Base-by-base conservation (phyloP, 2,797 vertebrate species). In the Denticeps clupeoides region DNA sequence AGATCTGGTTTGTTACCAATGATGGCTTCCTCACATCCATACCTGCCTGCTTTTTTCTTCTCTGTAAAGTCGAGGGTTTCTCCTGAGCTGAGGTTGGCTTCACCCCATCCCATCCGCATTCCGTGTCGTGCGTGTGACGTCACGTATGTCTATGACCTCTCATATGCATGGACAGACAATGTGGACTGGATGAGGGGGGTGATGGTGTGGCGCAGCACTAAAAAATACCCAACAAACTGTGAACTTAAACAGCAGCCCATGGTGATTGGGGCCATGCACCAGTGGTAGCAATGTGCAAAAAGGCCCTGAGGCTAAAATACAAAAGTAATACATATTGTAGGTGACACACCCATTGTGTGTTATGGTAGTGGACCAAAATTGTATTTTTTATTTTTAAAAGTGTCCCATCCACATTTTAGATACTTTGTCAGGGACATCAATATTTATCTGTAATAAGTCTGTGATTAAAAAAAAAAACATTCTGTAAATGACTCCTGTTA, bases 71-170 rank as follows among this genome's bases (percentile, higher is more conserved):
- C 24, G 50, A 67, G 62, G 59, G 56, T 53, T 56, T 64, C 46
- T 58, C 58, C 63, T 10, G 47, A 66, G 58, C 40, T 55, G 66
- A 59, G 56, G 68, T 71, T 71, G 74, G 75, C 78, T 76, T 81
- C 82, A 83, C 80, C 76, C 64, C 82, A 82, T 82, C 75, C 71
- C 71, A 84, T 83, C 72, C 76, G 78, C 81, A 75, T 76, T 78
- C 68, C 58, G 79, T 79, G 74, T 79, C 60, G 69, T 71, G 69
- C 64, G 74, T 79, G 75, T 81, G 79, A 75, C 61, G 75, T 80
- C 77, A 78, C 79, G 64, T 81, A 71, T 83, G 80, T 82, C 67
- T 82, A 72, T 76, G 82, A 79, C 79, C 76, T 82, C 65, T 64
- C 55, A 78, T 75, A 69, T 82, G 81, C 80, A 82, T 83, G 82